Conservation (phyloP, 2,888 invertebrate genomes). For the Toxonevra muliebris region DNA sequence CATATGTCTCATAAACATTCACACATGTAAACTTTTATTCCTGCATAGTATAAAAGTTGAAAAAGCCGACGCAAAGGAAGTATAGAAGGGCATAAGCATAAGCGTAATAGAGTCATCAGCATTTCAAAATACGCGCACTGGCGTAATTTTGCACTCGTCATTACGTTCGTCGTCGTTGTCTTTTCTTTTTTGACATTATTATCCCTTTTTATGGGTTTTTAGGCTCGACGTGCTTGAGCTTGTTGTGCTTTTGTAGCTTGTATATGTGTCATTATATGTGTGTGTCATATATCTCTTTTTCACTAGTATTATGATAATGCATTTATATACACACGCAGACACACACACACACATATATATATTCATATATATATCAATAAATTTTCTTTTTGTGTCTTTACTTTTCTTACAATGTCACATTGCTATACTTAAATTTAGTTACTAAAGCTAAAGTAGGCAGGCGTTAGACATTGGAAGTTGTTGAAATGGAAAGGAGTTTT, state of each 20-base stretch:
- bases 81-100: neutral
- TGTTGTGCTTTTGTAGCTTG: neutral
- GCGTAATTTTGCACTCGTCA: constrained; percentile 12
- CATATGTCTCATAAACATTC: constrained; percentile 18
- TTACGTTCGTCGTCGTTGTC: neutral
- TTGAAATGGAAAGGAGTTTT: too few species aligned
- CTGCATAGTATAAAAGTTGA: too few species aligned
- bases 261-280: neutral
- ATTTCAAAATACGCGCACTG: constrained; percentile 8
- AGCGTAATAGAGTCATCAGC: constrained; percentile 23
- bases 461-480: too few species aligned
- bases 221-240: constrained; percentile 27
- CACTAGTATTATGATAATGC: too few species aligned
- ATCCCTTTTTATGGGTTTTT: constrained; percentile 38
- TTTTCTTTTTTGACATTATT: constrained; percentile 22
- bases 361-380: neutral
- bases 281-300: neutral
- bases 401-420: too few species aligned
- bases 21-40: too few species aligned
- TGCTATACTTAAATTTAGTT: too few species aligned
- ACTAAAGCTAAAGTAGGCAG: too few species aligned
- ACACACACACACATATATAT: neutral
- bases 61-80: neutral
- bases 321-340: neutral
- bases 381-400: neutral